Evolutionary conservation across 2,888 invertebrate genomes (phyloP).

Genomic region (Agonopterix arenella): DNA sequence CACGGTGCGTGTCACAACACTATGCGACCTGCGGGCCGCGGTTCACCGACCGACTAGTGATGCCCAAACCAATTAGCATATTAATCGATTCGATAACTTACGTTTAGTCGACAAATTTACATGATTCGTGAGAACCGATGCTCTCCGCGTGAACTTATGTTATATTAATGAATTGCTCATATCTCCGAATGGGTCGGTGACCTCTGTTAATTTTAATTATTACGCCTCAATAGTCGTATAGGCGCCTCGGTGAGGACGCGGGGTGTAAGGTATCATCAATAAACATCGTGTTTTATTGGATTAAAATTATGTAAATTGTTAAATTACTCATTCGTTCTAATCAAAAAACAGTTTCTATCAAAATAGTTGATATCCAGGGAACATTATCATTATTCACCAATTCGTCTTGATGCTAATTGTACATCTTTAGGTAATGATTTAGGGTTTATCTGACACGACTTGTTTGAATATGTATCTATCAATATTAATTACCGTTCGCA

Average conservation of each 20-base stretch:
- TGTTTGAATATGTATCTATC: no score
- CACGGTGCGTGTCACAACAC: constrained; percentile 88
- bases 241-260: constrained; percentile 18
- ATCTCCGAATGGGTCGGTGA: constrained; percentile 48
- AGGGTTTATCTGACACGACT: no score
- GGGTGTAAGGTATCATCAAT: constrained; percentile 11
- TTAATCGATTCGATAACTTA: constrained; percentile 76
- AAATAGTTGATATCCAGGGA: constrained; percentile 19
- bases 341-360: constrained; percentile 22
- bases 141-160: constrained; percentile 72
- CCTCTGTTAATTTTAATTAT: constrained; percentile 61
- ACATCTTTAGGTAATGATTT: no score
- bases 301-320: constrained; percentile 20
- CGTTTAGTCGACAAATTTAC: constrained; percentile 75
- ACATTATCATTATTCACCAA: constrained; percentile 5
- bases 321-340: constrained; percentile 23
- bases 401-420: not conserved
- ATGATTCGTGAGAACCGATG: constrained; percentile 74
- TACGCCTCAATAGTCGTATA: constrained; percentile 27
- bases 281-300: constrained; percentile 29
- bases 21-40: constrained; percentile 39
- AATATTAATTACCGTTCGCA: no score
- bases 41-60: constrained; percentile 73
- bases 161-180: constrained; percentile 75
- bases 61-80: constrained; percentile 70